Conservation (phyloP, 2,113 vertebrate species). For the Festucalex cinctus region DNA sequence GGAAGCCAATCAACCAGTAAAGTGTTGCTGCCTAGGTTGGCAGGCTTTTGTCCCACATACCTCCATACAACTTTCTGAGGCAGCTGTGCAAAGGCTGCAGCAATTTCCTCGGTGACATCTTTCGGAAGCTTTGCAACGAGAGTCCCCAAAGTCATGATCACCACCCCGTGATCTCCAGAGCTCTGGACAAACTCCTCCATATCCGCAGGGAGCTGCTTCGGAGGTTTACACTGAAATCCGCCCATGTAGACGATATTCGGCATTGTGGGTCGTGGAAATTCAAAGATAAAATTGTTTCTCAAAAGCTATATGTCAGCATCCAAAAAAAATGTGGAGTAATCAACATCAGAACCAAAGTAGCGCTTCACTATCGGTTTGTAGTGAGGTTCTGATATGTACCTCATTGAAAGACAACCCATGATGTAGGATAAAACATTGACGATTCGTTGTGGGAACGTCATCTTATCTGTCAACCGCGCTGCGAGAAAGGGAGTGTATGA, state of each 20-base stretch:
- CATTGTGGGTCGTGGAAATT: slow-evolving; percentile 62
- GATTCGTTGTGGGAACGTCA: slow-evolving; percentile 67
- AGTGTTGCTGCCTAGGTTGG: slow-evolving; percentile 65
- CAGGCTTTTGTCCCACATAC: slow-evolving; percentile 54
- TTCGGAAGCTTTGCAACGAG: slow-evolving; percentile 49
- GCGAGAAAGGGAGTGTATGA: slow-evolving; percentile 66
- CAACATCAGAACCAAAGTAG: slow-evolving; percentile 62
- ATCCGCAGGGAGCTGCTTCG: slow-evolving; percentile 40
- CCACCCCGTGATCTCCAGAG: slow-evolving; percentile 63
- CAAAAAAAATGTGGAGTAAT: slow-evolving; percentile 59
- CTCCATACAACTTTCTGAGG: slow-evolving; percentile 72
- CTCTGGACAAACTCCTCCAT: slow-evolving; percentile 61
- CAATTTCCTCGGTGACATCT: slow-evolving; percentile 60
- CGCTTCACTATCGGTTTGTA: slow-evolving; percentile 58
- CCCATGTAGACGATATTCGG: slow-evolving; percentile 60
- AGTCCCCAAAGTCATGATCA: slow-evolving; percentile 68
- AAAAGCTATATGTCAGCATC: slow-evolving; percentile 72
- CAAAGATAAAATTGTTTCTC: slow-evolving; percentile 71
- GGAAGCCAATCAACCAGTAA: slow-evolving; percentile 66
- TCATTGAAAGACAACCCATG: slow-evolving; percentile 15
- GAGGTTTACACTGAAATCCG: slow-evolving; percentile 58
- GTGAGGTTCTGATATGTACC: slow-evolving; percentile 27
- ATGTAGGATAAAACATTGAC: slow-evolving; percentile 55
- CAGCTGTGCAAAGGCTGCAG: slow-evolving; percentile 62
- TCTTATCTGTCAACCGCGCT: slow-evolving; percentile 65